Evolutionary conservation across 2,797 vertebrate species (phyloP).

Genomic region (Gallirallus australis): DNA sequence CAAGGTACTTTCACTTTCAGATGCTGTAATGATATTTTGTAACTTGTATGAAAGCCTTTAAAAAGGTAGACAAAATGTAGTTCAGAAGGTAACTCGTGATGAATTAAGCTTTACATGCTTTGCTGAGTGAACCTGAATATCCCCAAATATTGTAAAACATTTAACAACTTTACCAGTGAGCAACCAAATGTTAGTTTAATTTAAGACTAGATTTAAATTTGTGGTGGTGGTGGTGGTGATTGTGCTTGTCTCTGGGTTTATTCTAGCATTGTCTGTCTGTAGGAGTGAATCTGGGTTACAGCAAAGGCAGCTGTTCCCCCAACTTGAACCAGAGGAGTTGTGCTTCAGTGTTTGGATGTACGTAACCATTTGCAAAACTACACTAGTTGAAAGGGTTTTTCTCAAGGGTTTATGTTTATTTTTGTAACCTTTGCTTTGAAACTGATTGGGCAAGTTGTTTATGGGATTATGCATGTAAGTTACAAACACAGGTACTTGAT

Average conservation of each 20-base stretch:
- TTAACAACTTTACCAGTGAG: neutral
- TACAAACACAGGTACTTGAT: neutral
- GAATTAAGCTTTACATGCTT: neutral
- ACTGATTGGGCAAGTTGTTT: neutral
- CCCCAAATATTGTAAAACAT: neutral
- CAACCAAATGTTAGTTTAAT: neutral
- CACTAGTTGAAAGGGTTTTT: neutral
- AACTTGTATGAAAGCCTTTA: neutral
- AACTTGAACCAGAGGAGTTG: neutral
- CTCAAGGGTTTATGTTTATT: neutral
- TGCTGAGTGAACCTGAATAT: neutral
- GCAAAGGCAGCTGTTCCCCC: neutral
- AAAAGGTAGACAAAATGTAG: neutral
- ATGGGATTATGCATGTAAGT: neutral
- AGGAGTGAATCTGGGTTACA: neutral
- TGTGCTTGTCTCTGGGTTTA: neutral
- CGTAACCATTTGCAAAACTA: neutral
- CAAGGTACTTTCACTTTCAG: neutral
- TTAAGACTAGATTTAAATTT: neutral
- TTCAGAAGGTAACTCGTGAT: neutral
- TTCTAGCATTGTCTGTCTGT: neutral
- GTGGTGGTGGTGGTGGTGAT: neutral
- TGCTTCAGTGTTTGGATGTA: neutral
- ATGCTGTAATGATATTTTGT: neutral
- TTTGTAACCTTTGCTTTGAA: neutral